Conservation (phyloP, 2,888 invertebrate species). For the Bellardia bayeri region DNA sequence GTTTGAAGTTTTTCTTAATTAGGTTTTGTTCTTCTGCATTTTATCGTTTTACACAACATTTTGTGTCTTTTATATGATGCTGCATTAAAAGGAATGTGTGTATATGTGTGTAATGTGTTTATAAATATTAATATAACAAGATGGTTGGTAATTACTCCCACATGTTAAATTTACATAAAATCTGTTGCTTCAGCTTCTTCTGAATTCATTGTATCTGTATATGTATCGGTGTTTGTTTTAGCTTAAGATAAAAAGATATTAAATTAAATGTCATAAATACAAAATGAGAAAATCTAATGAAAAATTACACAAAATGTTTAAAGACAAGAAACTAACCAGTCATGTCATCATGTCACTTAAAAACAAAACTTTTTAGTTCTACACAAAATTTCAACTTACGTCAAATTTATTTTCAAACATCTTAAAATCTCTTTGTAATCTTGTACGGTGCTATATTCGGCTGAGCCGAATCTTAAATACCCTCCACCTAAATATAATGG, state of each 20-base stretch:
- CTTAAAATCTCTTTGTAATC: background rate
- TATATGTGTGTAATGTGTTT: slow-evolving; percentile 6
- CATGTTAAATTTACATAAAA: slow-evolving; percentile 55
- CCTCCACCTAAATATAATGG: no score
- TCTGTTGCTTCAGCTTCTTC: slow-evolving; percentile 32
- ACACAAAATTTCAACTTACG: background rate
- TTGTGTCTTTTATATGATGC: slow-evolving; percentile 6
- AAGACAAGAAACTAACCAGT: background rate
- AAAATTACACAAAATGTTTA: slow-evolving; percentile 4
- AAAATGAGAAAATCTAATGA: slow-evolving; percentile 16
- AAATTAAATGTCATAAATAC: slow-evolving; percentile 41
- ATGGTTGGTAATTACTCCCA: slow-evolving; percentile 17
- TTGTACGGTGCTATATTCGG: background rate
- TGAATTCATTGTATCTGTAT: background rate
- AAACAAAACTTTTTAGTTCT: background rate
- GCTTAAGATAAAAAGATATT: slow-evolving; percentile 38
- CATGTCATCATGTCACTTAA: background rate
- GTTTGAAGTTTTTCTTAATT: slow-evolving; percentile 19
- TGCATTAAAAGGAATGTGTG: background rate
- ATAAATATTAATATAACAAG: slow-evolving; percentile 28
- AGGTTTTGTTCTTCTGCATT: slow-evolving; percentile 11
- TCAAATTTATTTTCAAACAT: background rate
- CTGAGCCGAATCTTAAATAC: no score
- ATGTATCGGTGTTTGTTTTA: background rate
- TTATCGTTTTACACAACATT: background rate